phyloP scores from a whole-genome alignment of 2,888 invertebrate species.

The Coleophora flavipennella region DNA sequence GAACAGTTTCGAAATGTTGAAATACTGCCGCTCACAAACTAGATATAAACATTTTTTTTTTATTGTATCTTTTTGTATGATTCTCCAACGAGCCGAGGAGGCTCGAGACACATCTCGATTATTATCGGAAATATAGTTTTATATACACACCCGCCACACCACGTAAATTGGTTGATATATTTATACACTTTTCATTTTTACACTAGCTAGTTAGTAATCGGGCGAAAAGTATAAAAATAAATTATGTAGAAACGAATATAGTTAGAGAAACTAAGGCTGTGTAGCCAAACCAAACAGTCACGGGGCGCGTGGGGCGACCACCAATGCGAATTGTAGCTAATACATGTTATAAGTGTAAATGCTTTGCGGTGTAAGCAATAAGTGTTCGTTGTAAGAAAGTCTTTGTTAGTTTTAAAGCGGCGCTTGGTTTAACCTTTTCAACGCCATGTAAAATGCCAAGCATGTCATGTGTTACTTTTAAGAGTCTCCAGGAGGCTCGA shows the following conservation, averaged over 20 bases:
- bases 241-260: constrained; percentile 45
- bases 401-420: too few relatives aligned
- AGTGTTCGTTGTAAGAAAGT: constrained; percentile 7
- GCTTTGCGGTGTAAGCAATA: background rate
- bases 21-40: constrained; percentile 36
- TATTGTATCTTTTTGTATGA: too few relatives aligned
- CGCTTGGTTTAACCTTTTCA: too few relatives aligned
- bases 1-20: constrained; percentile 8
- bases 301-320: constrained; percentile 28
- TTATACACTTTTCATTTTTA: constrained; percentile 16
- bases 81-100: background rate
- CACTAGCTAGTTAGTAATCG: constrained; percentile 28
- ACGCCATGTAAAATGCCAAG: too few relatives aligned
- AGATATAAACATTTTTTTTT: constrained; percentile 16
- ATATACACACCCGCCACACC: constrained; percentile 10
- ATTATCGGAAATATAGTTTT: constrained; percentile 8
- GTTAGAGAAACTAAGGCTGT: constrained; percentile 51
- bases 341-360: too few relatives aligned
- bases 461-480: too few relatives aligned
- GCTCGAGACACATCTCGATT: constrained; percentile 13
- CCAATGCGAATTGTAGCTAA: constrained; percentile 4
- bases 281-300: constrained; percentile 54
- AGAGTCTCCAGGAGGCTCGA: too few relatives aligned
- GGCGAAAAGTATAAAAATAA: constrained; percentile 33
- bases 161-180: constrained; percentile 16